A percentile compares a stretch with the other conserved stretches of the same genome.
These are phyloP conservation scores for Andrena flavipes DNA, from an alignment of 2,888 invertebrate species.

Conservation along the genomic window DNA sequence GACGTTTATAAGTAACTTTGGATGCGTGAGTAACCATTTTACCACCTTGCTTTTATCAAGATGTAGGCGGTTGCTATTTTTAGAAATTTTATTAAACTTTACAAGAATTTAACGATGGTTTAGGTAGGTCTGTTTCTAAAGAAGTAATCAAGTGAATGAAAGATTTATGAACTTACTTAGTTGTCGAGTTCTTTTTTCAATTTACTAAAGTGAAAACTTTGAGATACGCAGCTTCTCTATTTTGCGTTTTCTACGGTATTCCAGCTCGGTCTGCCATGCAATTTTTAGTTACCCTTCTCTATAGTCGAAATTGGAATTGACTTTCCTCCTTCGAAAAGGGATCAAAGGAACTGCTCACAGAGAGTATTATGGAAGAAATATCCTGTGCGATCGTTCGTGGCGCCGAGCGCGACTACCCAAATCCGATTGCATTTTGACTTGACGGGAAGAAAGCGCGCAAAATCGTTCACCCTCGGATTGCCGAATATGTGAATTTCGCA, in stretches of 20 bases:
- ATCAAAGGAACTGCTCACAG: constrained; percentile 9
- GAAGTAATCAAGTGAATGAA: background rate
- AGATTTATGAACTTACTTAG: background rate
- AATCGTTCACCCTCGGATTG: background rate
- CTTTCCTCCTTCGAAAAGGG: background rate
- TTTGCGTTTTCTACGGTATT: background rate
- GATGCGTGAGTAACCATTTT: background rate
- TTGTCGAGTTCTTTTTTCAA: background rate
- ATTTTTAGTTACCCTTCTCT: background rate
- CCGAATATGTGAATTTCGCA: constrained; percentile 3
- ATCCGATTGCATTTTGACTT: constrained; percentile 29
- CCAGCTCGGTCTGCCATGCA: background rate
- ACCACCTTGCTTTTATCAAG: background rate
- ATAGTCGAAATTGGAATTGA: constrained; percentile 5
- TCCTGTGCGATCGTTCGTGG: constrained; percentile 14
- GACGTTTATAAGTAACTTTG: background rate
- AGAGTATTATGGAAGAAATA: constrained; percentile 6
- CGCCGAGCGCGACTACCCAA: background rate
- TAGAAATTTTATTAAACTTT: too few relatives aligned
- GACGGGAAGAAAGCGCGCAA: constrained; percentile 12
- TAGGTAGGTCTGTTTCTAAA: too few relatives aligned
- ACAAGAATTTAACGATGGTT: too few relatives aligned
- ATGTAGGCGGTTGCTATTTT: too few relatives aligned
- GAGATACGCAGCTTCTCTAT: background rate
- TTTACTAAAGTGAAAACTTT: too few relatives aligned